phyloP scores from a whole-genome alignment of 2,113 vertebrate species.

The Oxygymnocypris stewartii region DNA sequence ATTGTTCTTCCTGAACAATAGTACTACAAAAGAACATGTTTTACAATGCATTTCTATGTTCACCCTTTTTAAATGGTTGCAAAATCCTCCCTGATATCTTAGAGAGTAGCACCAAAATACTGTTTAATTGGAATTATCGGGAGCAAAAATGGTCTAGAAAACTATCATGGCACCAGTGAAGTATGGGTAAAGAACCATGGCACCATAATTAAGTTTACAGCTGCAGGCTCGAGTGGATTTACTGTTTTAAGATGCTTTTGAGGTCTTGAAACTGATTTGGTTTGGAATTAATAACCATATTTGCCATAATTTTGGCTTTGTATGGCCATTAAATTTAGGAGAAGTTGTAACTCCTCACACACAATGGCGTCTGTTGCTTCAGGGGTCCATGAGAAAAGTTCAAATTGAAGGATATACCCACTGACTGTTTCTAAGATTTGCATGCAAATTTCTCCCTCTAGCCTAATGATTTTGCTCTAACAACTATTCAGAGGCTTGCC shows the following conservation, averaged over 20 bases:
- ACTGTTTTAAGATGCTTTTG: conserved; percentile 23
- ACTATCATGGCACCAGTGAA: not conserved
- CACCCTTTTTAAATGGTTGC: conserved; percentile 5
- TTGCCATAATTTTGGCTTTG: not conserved
- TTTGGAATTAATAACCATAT: conserved; percentile 29
- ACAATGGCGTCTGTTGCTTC: conserved; percentile 33
- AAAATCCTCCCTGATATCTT: not conserved
- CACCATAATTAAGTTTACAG: conserved; percentile 4
- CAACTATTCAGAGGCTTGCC: conserved; percentile 7
- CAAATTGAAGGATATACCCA: conserved; percentile 33
- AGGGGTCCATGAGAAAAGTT: conserved; percentile 34
- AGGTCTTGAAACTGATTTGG: not conserved
- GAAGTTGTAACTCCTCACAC: not conserved
- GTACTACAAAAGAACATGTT: conserved; percentile 22
- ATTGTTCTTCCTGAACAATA: conserved; percentile 45
- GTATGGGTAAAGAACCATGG: not conserved
- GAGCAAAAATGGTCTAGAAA: not conserved
- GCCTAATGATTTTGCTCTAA: conserved; percentile 2
- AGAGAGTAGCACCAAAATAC: not conserved
- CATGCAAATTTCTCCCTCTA: conserved; percentile 38
- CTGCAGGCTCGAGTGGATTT: conserved; percentile 29
- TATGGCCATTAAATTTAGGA: conserved; percentile 27
- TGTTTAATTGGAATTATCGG: not conserved
- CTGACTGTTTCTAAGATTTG: conserved; percentile 31
- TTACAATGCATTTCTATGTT: conserved; percentile 26